Percentiles rank a stretch among this genome's conserved stretches.
Evolutionary conservation across 2,888 invertebrate genomes (phyloP).

Genomic region (Temnothorax ravouxi): DNA sequence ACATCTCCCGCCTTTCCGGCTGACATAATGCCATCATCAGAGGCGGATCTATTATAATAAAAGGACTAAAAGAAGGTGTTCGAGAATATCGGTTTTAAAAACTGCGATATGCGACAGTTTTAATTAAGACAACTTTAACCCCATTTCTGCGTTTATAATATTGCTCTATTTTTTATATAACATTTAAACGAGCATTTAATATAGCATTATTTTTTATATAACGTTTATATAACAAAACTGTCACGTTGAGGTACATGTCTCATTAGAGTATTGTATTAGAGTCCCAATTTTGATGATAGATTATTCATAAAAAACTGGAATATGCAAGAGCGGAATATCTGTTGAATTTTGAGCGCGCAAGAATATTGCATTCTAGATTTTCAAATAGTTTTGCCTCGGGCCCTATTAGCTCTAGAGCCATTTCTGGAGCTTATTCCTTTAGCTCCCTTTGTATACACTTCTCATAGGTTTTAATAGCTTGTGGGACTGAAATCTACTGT

Average conservation of each 20-base stretch:
- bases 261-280: background rate
- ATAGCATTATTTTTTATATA: background rate
- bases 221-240: background rate
- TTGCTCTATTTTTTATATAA: background rate
- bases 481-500: slow-evolving; percentile 52
- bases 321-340: background rate
- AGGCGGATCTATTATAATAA: slow-evolving; percentile 44
- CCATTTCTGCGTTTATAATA: background rate
- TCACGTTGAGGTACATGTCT: background rate
- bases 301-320: background rate
- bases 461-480: slow-evolving; percentile 80
- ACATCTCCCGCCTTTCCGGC: slow-evolving; percentile 80
- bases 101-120: slow-evolving; percentile 1
- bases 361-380: background rate
- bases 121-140: background rate
- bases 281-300: background rate
- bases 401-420: slow-evolving; percentile 2
- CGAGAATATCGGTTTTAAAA: background rate
- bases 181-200: background rate
- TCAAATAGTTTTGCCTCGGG: slow-evolving; percentile 20
- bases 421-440: slow-evolving; percentile 40
- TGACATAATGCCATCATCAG: slow-evolving; percentile 77
- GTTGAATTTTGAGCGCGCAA: background rate
- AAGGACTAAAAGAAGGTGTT: slow-evolving; percentile 44
- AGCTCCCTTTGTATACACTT: slow-evolving; percentile 79